These are phyloP conservation scores for Perithous albicinctus DNA, from an alignment of 2,888 invertebrate genomes.

Conservation along the genomic window DNA sequence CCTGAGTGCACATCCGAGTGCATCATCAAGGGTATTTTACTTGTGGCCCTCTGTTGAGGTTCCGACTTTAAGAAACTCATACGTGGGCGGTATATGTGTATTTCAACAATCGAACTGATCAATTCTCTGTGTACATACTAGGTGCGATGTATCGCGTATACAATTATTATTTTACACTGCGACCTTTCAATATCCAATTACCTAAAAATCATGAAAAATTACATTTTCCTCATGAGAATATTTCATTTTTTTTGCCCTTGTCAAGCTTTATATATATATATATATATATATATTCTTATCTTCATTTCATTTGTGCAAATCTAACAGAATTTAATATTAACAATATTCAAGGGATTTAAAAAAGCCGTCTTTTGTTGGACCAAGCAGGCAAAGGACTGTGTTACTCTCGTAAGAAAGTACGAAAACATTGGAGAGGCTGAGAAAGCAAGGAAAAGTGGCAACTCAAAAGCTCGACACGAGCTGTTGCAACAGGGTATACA, in stretches of 20 bases:
- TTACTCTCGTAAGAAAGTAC: constrained; percentile 38
- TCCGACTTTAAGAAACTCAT: constrained; percentile 12
- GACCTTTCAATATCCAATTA: too few relatives aligned
- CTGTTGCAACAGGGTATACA: neutral
- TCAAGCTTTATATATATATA: too few relatives aligned
- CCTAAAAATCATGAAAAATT: too few relatives aligned
- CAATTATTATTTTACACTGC: neutral
- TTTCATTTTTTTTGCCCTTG: too few relatives aligned
- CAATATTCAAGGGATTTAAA: too few relatives aligned
- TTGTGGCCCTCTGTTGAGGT: constrained; percentile 29
- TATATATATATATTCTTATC: too few relatives aligned
- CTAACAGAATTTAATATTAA: too few relatives aligned
- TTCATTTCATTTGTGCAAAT: too few relatives aligned
- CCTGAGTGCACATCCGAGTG: constrained; percentile 63
- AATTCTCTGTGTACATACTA: too few relatives aligned
- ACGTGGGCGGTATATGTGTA: neutral
- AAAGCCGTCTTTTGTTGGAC: neutral
- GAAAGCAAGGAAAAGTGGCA: constrained; percentile 55
- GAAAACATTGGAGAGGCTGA: constrained; percentile 51
- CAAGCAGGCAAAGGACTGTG: neutral
- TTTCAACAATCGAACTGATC: constrained; percentile 17
- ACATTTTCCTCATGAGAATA: too few relatives aligned
- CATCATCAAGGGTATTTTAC: constrained; percentile 61
- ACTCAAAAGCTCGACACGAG: constrained; percentile 56
- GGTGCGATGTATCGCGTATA: too few relatives aligned